Percentiles rank a stretch among this genome's conserved stretches.
Conservation (phyloP, 1,140 invertebrate genomes). For the Drosophila funebris region DNA sequence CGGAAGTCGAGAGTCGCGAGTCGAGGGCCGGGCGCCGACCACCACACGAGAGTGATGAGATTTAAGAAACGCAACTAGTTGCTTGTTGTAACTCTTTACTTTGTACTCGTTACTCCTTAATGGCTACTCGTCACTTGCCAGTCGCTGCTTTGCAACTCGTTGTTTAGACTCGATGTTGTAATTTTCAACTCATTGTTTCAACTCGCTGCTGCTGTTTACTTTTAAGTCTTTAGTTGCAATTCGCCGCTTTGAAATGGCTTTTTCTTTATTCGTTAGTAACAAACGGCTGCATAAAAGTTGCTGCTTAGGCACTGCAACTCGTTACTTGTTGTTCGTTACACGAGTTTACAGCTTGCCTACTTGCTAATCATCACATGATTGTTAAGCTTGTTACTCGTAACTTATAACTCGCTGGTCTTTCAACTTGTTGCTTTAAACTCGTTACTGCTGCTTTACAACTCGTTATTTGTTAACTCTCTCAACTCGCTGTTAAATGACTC, state of each 20-base stretch:
- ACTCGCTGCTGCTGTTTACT: too few species aligned
- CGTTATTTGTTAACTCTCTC: neutral
- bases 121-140: neutral
- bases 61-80: neutral
- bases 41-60: conserved; percentile 2
- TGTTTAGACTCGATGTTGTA: too few species aligned
- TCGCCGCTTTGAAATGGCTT: too few species aligned
- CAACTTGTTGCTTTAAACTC: neutral
- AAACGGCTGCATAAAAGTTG: too few species aligned
- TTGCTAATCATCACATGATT: too few species aligned
- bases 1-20: neutral
- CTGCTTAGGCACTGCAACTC: neutral
- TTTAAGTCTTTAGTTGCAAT: too few species aligned
- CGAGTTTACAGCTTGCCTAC: too few species aligned
- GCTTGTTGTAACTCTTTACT: neutral
- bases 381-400: neutral
- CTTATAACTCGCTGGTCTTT: neutral
- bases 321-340: neutral
- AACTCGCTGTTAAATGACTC: neutral
- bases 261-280: too few species aligned
- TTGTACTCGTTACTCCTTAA: conserved; percentile 1
- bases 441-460: neutral
- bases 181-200: too few species aligned
- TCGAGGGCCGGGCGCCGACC: neutral
- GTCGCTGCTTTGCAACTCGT: neutral